phyloP scores from a whole-genome alignment of 2,113 vertebrate genomes.

The Rhinichthys klamathensis region DNA sequence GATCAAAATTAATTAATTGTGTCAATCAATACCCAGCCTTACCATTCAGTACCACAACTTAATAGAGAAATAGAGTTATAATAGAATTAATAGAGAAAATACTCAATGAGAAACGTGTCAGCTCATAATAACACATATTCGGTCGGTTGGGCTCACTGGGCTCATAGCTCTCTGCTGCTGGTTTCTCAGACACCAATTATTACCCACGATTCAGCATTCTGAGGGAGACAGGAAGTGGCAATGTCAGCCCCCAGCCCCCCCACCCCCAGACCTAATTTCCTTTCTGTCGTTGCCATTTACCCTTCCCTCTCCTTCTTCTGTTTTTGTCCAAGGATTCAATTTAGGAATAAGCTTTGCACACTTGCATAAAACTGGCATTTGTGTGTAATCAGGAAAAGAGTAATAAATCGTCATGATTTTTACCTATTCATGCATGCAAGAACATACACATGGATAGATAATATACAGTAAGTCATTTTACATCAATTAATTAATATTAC shows the following conservation, averaged over 20 bases:
- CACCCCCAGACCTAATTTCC: conserved; percentile 32
- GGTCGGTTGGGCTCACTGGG: not conserved
- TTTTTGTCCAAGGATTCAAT: not conserved
- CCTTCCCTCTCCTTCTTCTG: conserved; percentile 11
- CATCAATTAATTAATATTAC: not conserved
- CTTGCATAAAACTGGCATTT: not conserved
- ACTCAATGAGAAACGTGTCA: not conserved
- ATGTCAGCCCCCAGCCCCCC: not conserved
- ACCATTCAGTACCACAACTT: not conserved
- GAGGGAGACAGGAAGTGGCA: conserved; percentile 44
- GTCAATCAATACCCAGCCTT: not conserved
- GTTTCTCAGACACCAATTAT: conserved; percentile 16
- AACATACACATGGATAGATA: not conserved
- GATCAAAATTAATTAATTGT: no score
- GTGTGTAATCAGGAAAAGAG: not conserved
- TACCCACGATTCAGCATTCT: conserved; percentile 33
- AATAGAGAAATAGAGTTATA: no score
- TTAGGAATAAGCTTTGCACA: not conserved
- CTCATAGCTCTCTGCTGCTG: not conserved
- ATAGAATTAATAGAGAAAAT: conserved; percentile 8
- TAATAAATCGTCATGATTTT: not conserved
- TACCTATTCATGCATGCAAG: not conserved
- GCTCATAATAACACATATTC: not conserved
- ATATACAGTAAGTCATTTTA: not conserved
- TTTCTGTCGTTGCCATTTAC: conserved; percentile 33